Evolutionary conservation across 2,888 invertebrate species (phyloP), one percentile per base, ranked within the genome.

Genomic region (Idaea biselata): DNA sequence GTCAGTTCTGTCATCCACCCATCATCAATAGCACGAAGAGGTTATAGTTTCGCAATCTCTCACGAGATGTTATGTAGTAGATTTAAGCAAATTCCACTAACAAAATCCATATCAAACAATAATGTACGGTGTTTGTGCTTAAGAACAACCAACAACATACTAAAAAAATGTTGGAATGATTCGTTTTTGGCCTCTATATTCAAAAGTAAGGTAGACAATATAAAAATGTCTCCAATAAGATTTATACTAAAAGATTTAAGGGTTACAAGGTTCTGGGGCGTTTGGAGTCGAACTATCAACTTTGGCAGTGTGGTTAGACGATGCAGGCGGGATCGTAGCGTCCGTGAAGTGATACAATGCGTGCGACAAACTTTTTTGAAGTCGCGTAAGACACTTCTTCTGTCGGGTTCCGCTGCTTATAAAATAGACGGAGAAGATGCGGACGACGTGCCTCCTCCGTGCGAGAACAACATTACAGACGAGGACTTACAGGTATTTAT

Each of bases 321-420:
- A 67, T 89, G 84, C 69, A 83, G 83, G 61, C 80, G 79, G 57
- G 91, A 91, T 18, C 80, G 84, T 25, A 76, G 80, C 61, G 84
- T 91, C n/a, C 77, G 86, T 16, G 89, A 88, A 72, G 84, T 90
- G 65, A 78, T 91, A 64, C 80, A 85, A 66, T 80, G 83, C 63
- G 88, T 92, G 61, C 81, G 82, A 60, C 87, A 89, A 55, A 82
- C 88, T 0, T 79, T 89, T 63, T 72, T 87, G 16, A 80, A 84
- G 6, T 88, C 91, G 0, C 74, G 83, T 18, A 73, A 83, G 63
- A 89, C 89, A 0, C 69, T 93, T 0, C 67, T 91, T 0, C 63
- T 93, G 3, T 87, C 91, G 0, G 91, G 86, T 0, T 85, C 89
- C 0, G 93, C 91, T 0, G 89, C 88, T 0, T 92, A 80, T 60